Base-by-base conservation (phyloP, 2,113 vertebrate species). In the Baryphthengus martii region DNA sequence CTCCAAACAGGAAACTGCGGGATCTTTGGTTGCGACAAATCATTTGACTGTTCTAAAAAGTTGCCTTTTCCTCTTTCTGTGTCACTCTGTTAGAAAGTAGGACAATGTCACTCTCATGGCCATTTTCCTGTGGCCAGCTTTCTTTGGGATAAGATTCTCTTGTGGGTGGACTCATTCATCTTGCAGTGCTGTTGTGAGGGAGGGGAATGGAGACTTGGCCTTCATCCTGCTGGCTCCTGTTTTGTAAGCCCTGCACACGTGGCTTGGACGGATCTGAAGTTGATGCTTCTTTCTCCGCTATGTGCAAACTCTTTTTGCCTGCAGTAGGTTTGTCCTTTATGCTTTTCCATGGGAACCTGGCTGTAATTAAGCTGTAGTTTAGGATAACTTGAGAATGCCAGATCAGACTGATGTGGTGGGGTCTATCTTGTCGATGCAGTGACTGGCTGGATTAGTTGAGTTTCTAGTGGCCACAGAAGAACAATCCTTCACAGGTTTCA, bases 131-230 rank as follows among this genome's bases (percentile, higher is more conserved):
- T 25, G 45, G 31, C 50, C 67, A n/a, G 17, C 10, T 81, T 53
- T 25, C 63, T 52, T 67, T 76, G 33, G 23, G 35, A 3, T 40
- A n/a, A 31, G 17, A 42, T 6, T 55, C 39, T 73, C 47, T 37
- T 17, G 6, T 2, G 55, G 31, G 11, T 40, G 42, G 29, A 9
- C 42, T 33, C 24, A 3, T 28, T 83, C 40, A 11, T 11, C 42
- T 45, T 55, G 70, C 35, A 3, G 61, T 26, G 5, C 35, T 70
- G 2, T 17, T 49, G 44, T 6, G 35, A 87, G 35, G 56, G 66
- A 50, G 33, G 52, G 42, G 19, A 63, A 10, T 0, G 0, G 1
- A 37, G 70, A 4, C 31, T 23, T 37, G n/a, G 39, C 29, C 47
- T 74, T 24, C 62, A 26, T 39, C 47, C 53, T 59, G 20, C 71